A percentile compares a stretch with the other conserved stretches of the same genome.
phyloP scores from a whole-genome alignment of 2,113 vertebrate genomes.

The Pelusios castaneus region DNA sequence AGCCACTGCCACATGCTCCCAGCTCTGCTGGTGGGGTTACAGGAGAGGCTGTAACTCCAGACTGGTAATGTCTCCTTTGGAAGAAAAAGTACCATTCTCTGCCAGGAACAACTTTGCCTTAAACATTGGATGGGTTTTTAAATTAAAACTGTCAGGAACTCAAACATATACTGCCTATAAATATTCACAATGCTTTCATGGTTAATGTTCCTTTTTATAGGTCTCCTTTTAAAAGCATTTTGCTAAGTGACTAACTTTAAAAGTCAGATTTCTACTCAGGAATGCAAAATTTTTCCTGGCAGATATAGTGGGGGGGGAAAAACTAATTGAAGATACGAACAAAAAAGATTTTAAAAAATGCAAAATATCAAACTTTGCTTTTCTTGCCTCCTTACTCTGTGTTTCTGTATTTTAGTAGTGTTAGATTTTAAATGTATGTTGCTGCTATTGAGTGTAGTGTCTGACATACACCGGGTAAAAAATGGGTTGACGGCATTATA shows the following conservation, averaged over 20 bases:
- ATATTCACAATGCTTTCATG: conserved; percentile 42
- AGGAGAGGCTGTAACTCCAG: background rate
- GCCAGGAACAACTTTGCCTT: conserved; percentile 32
- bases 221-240: conserved; percentile 54
- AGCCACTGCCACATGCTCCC: background rate
- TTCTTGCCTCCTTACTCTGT: conserved; percentile 1
- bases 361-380: background rate
- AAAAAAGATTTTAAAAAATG: background rate
- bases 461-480: background rate
- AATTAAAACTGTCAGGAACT: conserved; percentile 16
- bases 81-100: background rate
- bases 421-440: background rate
- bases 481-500: background rate
- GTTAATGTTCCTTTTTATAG: conserved; percentile 51
- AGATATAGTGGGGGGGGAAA: conserved; percentile 35
- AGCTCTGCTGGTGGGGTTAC: background rate
- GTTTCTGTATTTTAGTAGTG: background rate
- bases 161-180: conserved; percentile 52
- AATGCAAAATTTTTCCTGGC: conserved; percentile 61
- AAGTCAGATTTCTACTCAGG: conserved; percentile 50
- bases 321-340: conserved; percentile 43
- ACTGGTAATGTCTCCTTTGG: background rate
- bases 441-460: background rate
- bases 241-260: conserved; percentile 47
- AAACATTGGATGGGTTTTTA: conserved; percentile 49